Evolutionary conservation across 2,797 vertebrate genomes (phyloP).

Genomic region (Acanthiza pusilla): DNA sequence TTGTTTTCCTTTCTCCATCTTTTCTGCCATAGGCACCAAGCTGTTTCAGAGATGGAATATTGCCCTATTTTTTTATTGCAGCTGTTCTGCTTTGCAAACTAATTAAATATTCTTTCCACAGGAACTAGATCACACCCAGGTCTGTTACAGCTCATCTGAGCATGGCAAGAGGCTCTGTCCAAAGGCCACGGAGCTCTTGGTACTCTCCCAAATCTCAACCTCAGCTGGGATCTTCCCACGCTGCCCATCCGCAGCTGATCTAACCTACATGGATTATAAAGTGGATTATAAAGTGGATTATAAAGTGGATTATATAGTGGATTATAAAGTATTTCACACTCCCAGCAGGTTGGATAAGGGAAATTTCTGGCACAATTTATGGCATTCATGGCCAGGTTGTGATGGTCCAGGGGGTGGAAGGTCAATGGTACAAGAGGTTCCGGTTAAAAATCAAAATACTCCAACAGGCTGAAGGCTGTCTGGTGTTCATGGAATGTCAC

Average conservation of each 20-base stretch:
- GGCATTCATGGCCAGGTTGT: background rate
- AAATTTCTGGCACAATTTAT: background rate
- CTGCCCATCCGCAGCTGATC: background rate
- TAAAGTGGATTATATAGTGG: background rate
- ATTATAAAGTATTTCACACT: background rate
- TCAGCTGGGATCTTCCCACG: background rate
- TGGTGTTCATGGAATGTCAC: background rate
- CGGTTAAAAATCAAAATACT: background rate
- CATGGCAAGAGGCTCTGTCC: background rate
- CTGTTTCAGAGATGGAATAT: background rate
- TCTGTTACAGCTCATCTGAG: background rate
- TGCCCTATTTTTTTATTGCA: background rate
- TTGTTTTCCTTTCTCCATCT: background rate
- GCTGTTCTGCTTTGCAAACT: background rate
- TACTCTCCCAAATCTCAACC: background rate
- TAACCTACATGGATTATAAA: background rate
- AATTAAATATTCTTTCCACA: background rate
- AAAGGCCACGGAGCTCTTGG: background rate
- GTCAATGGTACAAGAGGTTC: background rate
- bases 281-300: background rate
- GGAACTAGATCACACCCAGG: rapidly evolving
- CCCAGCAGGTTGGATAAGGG: background rate
- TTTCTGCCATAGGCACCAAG: background rate
- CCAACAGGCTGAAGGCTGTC: background rate
- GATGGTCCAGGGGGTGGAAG: background rate